Percentiles rank a stretch among this genome's conserved stretches.
phyloP scores from a whole-genome alignment of 2,797 vertebrate genomes.

The Urocyon cinereoargenteus region DNA sequence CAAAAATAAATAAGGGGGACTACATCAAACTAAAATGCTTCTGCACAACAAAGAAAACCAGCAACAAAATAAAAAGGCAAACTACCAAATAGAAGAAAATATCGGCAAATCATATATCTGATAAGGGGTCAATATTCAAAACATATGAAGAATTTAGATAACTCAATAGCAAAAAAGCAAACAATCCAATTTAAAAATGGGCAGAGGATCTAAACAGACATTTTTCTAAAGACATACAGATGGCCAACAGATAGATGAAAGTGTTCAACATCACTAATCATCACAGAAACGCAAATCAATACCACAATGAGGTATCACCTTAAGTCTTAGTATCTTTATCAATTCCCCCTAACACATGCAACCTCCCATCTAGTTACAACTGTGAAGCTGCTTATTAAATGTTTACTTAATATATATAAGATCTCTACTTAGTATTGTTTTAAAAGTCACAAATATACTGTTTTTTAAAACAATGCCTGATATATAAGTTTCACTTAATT shows the following conservation, averaged over 20 bases:
- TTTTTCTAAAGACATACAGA: neutral
- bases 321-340: neutral
- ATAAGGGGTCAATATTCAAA: neutral
- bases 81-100: neutral
- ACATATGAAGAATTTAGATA: neutral
- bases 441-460: neutral
- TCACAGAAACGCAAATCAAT: neutral
- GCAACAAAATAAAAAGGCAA: neutral
- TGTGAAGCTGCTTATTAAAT: neutral
- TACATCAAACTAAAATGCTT: neutral
- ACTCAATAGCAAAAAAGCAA: neutral
- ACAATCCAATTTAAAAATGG: neutral
- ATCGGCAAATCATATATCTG: neutral
- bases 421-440: neutral
- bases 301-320: neutral
- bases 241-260: neutral
- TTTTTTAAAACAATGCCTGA: neutral
- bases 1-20: neutral
- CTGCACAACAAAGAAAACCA: neutral
- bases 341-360: neutral
- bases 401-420: neutral
- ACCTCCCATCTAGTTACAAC: neutral
- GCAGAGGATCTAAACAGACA: neutral
- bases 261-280: neutral
- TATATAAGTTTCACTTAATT: constrained; percentile 17